These are phyloP conservation scores for Protobothrops flavoviridis DNA, from an alignment of 2,113 vertebrate species.

Conservation along the genomic window DNA sequence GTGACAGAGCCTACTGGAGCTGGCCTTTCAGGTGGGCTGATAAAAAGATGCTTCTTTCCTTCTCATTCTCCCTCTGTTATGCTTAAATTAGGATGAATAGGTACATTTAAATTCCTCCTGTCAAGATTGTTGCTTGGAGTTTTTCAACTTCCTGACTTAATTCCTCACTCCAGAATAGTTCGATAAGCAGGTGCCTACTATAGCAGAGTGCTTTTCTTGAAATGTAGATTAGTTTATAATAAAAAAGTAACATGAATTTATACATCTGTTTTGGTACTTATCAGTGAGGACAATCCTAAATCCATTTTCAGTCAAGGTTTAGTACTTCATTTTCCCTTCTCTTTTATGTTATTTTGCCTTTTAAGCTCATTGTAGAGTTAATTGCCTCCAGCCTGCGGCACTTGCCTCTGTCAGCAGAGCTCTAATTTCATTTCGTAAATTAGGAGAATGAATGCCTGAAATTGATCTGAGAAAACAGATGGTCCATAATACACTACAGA, in stretches of 20 bases:
- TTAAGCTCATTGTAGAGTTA: background rate
- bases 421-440: background rate
- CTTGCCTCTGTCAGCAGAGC: background rate
- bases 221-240: background rate
- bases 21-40: background rate
- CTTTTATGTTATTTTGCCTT: background rate
- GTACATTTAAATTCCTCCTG: background rate
- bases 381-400: background rate
- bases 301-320: background rate
- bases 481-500: background rate
- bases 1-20: background rate
- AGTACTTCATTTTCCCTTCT: background rate
- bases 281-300: background rate
- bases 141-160: background rate
- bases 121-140: background rate
- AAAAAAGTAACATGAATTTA: background rate
- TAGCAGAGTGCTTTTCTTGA: background rate
- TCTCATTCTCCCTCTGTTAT: background rate
- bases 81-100: background rate
- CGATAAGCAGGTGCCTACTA: background rate
- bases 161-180: background rate
- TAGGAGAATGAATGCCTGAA: background rate
- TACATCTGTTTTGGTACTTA: background rate
- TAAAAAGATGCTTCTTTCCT: background rate
- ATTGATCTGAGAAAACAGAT: slow-evolving; percentile 3